These are phyloP conservation scores for Garra rufa DNA, from an alignment of 2,113 vertebrate genomes.

Conservation along the genomic window DNA sequence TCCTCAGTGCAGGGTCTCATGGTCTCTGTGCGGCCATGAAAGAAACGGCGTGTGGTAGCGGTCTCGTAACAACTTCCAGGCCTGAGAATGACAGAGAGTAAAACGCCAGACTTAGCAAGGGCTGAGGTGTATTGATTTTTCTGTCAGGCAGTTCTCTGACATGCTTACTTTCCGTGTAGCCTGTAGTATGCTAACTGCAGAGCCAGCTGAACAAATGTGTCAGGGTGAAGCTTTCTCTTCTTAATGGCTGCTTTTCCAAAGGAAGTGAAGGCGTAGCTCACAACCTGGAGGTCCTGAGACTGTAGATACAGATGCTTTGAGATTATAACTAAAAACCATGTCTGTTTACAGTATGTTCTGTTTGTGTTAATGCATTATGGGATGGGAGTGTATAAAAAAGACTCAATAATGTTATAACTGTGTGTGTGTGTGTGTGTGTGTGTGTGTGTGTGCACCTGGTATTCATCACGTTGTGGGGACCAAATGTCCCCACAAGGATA, in stretches of 20 bases:
- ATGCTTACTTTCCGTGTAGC: slow-evolving; percentile 80
- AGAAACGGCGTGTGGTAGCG: slow-evolving; percentile 89
- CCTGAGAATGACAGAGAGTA: slow-evolving; percentile 70
- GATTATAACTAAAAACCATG: neutral
- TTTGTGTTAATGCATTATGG: neutral
- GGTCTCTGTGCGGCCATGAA: slow-evolving; percentile 95
- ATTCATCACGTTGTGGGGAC: too few relatives aligned
- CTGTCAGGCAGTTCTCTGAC: neutral
- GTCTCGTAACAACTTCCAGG: slow-evolving; percentile 95
- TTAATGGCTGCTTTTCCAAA: slow-evolving; percentile 90
- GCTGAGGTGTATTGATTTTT: neutral
- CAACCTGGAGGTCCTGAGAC: slow-evolving; percentile 84
- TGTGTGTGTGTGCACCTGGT: slow-evolving; percentile 5
- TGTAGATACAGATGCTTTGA: slow-evolving; percentile 56
- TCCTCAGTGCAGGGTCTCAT: slow-evolving; percentile 88
- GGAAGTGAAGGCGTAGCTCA: slow-evolving; percentile 82
- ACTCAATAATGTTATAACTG: neutral
- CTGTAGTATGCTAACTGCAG: slow-evolving; percentile 91
- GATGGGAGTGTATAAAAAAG: neutral
- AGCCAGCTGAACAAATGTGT: slow-evolving; percentile 92
- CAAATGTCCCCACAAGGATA: too few relatives aligned
- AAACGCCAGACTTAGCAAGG: neutral
- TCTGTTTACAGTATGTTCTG: neutral
- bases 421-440: neutral
- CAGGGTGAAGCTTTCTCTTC: slow-evolving; percentile 86